Percentiles rank a stretch among this genome's conserved stretches.
These are phyloP conservation scores for Perdita meconis DNA, from an alignment of 2,888 invertebrate species.

Conservation along the genomic window DNA sequence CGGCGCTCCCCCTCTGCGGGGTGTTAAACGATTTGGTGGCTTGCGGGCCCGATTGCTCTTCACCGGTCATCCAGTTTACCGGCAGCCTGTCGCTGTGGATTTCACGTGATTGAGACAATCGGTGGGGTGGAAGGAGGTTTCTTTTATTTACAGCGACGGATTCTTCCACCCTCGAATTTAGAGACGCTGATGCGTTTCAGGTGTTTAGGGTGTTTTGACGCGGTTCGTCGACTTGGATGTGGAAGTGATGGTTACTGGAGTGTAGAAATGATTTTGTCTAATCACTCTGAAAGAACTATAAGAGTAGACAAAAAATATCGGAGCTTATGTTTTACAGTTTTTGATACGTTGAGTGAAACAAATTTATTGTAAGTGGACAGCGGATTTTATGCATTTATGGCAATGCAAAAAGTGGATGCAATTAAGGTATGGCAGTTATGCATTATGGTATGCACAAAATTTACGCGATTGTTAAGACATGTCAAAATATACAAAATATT, in stretches of 20 bases:
- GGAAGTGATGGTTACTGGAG: background rate
- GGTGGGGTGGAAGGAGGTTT: background rate
- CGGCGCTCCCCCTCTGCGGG: conserved; percentile 57
- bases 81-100: background rate
- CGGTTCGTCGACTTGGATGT: background rate
- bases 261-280: too few species aligned
- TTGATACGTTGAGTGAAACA: too few species aligned
- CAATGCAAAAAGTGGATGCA: too few species aligned
- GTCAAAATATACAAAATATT: too few species aligned
- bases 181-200: background rate
- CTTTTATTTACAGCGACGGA: background rate
- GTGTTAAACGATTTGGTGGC: conserved; percentile 75
- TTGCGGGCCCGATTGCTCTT: conserved; percentile 7
- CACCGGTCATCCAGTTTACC: conserved; percentile 3
- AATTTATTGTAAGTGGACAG: too few species aligned
- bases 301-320: too few species aligned
- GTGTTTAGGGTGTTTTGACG: background rate
- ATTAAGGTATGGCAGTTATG: too few species aligned
- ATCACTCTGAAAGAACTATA: too few species aligned
- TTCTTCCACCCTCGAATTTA: background rate
- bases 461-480: too few species aligned
- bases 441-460: too few species aligned
- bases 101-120: conserved; percentile 38
- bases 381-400: too few species aligned
- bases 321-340: too few species aligned